A percentile compares a stretch with the other conserved stretches of the same genome.
Conservation (phyloP, 2,797 vertebrate genomes). For the Eleutherodactylus coqui region DNA sequence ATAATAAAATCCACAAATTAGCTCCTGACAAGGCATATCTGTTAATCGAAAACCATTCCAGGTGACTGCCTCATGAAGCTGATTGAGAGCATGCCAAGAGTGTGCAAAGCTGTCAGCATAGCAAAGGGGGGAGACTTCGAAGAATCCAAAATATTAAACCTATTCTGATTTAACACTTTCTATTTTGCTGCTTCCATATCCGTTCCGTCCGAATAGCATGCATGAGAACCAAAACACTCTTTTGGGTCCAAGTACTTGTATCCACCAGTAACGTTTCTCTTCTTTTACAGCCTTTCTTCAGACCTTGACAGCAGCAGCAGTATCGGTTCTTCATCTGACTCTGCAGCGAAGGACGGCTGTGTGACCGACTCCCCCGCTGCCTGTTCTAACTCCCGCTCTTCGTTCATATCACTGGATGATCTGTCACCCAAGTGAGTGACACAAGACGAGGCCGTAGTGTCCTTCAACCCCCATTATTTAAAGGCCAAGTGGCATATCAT, state of each 20-base stretch:
- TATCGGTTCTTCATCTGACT: slow-evolving; percentile 87
- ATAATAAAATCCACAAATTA: too few relatives aligned
- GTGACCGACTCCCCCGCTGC: slow-evolving; percentile 79
- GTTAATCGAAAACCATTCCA: too few relatives aligned
- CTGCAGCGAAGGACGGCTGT: slow-evolving; percentile 90
- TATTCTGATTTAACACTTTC: too few relatives aligned
- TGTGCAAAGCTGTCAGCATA: too few relatives aligned
- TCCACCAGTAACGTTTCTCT: background rate
- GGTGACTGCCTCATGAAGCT: too few relatives aligned
- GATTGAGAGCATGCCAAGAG: too few relatives aligned
- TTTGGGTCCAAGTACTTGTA: background rate
- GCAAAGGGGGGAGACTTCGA: too few relatives aligned
- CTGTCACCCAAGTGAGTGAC: slow-evolving; percentile 90
- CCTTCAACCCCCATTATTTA: slow-evolving; percentile 60
- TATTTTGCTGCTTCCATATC: too few relatives aligned
- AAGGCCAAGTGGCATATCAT: background rate
- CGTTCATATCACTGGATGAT: slow-evolving; percentile 88
- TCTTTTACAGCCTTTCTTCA: slow-evolving; percentile 81
- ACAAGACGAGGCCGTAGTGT: background rate
- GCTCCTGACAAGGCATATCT: too few relatives aligned
- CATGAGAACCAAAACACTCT: background rate
- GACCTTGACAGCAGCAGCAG: slow-evolving; percentile 94
- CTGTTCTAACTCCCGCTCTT: slow-evolving; percentile 88
- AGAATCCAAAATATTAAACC: too few relatives aligned
- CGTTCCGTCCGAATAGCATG: too few relatives aligned